Conservation (phyloP, 2,113 vertebrate species). For the Micronycteris hirsuta region DNA sequence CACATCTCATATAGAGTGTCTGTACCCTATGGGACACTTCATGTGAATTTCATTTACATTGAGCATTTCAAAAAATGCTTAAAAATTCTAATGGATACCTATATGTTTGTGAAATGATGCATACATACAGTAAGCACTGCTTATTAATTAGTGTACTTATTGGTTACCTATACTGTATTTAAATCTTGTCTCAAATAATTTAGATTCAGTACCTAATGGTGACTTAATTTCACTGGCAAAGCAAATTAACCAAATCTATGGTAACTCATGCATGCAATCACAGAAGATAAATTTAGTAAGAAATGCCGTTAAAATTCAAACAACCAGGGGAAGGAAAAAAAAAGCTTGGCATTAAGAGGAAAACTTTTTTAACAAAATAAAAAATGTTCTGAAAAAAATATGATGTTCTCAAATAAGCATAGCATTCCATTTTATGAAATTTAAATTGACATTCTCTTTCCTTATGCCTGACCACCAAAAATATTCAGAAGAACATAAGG, state of each 20-base stretch:
- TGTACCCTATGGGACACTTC: not conserved
- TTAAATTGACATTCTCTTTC: slow-evolving; percentile 37
- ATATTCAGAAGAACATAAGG: not conserved
- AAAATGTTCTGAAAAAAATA: not conserved
- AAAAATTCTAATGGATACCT: not conserved
- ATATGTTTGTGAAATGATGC: not conserved
- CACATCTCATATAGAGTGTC: not conserved
- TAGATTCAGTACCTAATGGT: not conserved
- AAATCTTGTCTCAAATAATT: slow-evolving; percentile 22
- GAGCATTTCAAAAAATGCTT: not conserved
- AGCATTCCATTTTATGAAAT: slow-evolving; percentile 35
- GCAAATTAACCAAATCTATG: slow-evolving; percentile 19
- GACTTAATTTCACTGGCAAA: slow-evolving; percentile 39
- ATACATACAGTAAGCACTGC: not conserved
- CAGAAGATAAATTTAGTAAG: slow-evolving; percentile 21
- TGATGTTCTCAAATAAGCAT: not conserved
- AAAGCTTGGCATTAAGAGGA: not conserved
- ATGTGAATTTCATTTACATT: not conserved
- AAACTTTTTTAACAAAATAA: slow-evolving; percentile 24
- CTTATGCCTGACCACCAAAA: slow-evolving; percentile 1
- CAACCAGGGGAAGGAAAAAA: not conserved
- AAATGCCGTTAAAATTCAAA: slow-evolving; percentile 25
- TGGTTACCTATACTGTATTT: not conserved
- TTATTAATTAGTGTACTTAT: not conserved
- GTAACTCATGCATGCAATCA: not conserved